A percentile compares a stretch with the other conserved stretches of the same genome.
Evolutionary conservation across 2,888 invertebrate genomes (phyloP).

Genomic region (Trissolcus japonicus): DNA sequence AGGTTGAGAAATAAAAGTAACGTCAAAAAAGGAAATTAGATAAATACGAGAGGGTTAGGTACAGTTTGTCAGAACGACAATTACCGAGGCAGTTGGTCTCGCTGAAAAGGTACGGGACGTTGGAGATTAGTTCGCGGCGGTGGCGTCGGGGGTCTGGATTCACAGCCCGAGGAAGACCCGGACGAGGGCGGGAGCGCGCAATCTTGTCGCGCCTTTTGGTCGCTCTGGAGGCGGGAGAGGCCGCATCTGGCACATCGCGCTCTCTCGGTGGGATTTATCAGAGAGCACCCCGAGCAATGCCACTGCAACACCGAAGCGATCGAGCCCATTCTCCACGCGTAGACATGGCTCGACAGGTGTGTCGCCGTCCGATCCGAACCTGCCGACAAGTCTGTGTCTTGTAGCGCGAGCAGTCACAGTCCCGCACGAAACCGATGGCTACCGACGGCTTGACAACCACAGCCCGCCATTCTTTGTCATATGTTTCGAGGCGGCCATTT

Average conservation of each 20-base stretch:
- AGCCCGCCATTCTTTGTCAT: slow-evolving; percentile 73
- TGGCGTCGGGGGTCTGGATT: slow-evolving; percentile 69
- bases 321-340: slow-evolving; percentile 86
- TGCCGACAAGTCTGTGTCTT: slow-evolving; percentile 13
- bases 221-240: slow-evolving; percentile 68
- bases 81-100: slow-evolving; percentile 17
- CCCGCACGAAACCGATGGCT: slow-evolving; percentile 19
- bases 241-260: slow-evolving; percentile 90
- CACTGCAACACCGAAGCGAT: slow-evolving; percentile 96
- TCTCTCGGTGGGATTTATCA: slow-evolving; percentile 92
- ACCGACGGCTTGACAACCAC: slow-evolving; percentile 55
- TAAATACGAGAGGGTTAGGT: slow-evolving; percentile 6
- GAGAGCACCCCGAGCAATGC: slow-evolving; percentile 92
- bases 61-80: background rate
- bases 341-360: slow-evolving; percentile 76
- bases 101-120: slow-evolving; percentile 16
- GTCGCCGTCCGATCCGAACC: slow-evolving; percentile 39
- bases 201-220: slow-evolving; percentile 59
- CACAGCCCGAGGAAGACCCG: slow-evolving; percentile 23
- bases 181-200: slow-evolving; percentile 29
- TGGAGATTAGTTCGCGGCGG: slow-evolving; percentile 61
- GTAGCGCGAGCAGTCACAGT: slow-evolving; percentile 14
- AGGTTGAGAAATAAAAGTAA: too few species aligned
- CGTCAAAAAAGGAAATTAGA: background rate
- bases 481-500: slow-evolving; percentile 74